Evolutionary conservation across 2,888 invertebrate species (phyloP), one percentile per base, ranked within the genome.

Genomic region (Reticulitermes lucifugus): DNA sequence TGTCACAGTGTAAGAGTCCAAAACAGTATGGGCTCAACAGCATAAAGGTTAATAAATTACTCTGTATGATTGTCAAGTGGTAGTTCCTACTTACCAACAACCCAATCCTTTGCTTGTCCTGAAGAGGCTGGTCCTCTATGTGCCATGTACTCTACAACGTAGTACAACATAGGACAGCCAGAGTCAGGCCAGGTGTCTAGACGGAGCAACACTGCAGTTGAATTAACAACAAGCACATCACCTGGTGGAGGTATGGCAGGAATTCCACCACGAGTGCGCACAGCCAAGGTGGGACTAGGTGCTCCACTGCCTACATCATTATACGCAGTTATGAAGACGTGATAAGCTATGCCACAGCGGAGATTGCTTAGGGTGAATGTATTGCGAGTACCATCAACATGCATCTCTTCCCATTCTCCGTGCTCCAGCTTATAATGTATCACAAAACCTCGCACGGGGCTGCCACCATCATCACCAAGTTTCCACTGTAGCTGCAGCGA

Each of bases 401-500:
- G 87, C 21, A 87, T 87, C 85, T 89, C 89, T 84, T 89, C 88
- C 89, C 89, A 89, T 60, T 89, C 89, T 46, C 88, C 89, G 84
- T 88, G 88, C 86, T 88, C 89, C 83, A 87, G 88, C 85, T 89
- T 88, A 87, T 88, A 89, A 87, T 89, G 89, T 65, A 90, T 87
- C 25, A 88, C 88, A 87, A 88, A 89, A 59, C 88, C 88, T 25
- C 88, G 88, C 29, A 90, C 87, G 5, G 89, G 88, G 9, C 89
- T 88, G 22, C 89, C 89, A 9, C 89, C 89, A 73, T 88, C 88
- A 85, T 89, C 89, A 71, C 89, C 89, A 59, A 88, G 88, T 87
- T 89, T 89, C 90, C 90, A 90, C 85, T 89, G 89, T 21, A 90
- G 88, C 71, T 88, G 88, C 2, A 89, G 88, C 18, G 88, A 88